Evolutionary conservation across 30 jellyfish, hydroid and myxozoan species (phyloP).

Genomic region (Aurelia sp.): DNA sequence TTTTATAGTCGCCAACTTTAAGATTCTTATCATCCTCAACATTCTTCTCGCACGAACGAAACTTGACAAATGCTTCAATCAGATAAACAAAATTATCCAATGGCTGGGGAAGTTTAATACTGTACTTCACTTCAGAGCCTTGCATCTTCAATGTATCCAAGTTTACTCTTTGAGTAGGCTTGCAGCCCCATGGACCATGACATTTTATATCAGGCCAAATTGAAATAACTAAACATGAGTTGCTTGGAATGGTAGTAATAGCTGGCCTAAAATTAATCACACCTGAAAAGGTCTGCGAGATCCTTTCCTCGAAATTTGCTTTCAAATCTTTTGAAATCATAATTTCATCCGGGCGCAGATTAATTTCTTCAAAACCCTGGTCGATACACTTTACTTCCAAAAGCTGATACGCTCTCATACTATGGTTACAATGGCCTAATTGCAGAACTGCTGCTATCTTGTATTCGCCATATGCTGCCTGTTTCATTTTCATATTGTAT

Average conservation of each 20-base stretch:
- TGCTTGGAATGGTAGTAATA: constrained; percentile 1
- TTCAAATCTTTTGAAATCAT: not conserved
- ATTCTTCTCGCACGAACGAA: constrained; percentile 26
- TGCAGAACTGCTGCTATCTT: constrained; percentile 10
- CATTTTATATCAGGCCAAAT: constrained; percentile 8
- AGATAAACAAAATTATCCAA: constrained; percentile 2
- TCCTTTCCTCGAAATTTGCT: constrained; percentile 26
- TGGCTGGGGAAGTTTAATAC: not conserved
- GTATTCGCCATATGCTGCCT: not conserved
- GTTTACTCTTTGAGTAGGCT: not conserved
- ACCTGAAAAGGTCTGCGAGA: constrained; percentile 7
- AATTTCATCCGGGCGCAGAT: too few relatives aligned
- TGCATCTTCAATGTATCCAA: not conserved
- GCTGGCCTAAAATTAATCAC: constrained; percentile 36
- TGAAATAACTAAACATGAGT: constrained; percentile 32
- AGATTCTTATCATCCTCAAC: not conserved
- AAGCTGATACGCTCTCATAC: not conserved
- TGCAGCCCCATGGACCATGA: constrained; percentile 46
- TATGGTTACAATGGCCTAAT: constrained; percentile 28
- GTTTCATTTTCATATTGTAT: too few relatives aligned
- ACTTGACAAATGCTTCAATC: constrained; percentile 17
- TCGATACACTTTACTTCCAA: not conserved
- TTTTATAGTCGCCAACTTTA: constrained; percentile 34
- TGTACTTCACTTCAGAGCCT: not conserved
- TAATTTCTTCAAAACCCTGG: not conserved